phyloP scores from a whole-genome alignment of 2,888 invertebrate genomes.

The Lampropteryx suffumata region DNA sequence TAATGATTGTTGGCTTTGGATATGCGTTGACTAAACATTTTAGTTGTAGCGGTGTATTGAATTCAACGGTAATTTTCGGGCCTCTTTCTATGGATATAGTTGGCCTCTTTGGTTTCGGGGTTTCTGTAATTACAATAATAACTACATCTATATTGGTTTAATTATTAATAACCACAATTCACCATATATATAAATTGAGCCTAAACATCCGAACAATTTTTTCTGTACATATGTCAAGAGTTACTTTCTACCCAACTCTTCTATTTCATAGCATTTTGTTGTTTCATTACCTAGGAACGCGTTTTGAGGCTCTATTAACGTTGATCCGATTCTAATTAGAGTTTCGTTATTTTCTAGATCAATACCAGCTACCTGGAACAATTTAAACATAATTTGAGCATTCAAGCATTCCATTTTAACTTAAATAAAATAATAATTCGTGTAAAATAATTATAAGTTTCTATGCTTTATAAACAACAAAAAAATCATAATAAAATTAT shows the following conservation, averaged over 20 bases:
- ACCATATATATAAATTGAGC: too few relatives aligned
- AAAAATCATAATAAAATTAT: too few relatives aligned
- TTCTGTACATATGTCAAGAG: too few relatives aligned
- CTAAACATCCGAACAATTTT: too few relatives aligned
- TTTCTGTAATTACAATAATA: neutral
- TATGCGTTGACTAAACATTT: conserved; percentile 14
- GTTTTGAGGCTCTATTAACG: conserved; percentile 6
- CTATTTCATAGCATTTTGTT: too few relatives aligned
- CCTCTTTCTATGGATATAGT: conserved; percentile 2
- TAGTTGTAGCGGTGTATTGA: conserved; percentile 1
- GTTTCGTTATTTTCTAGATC: conserved; percentile 12
- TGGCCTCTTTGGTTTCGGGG: conserved; percentile 1
- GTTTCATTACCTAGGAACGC: conserved; percentile 3
- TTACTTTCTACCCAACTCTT: too few relatives aligned
- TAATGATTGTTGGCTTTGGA: conserved; percentile 11
- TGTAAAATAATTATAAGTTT: too few relatives aligned
- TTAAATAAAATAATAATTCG: too few relatives aligned
- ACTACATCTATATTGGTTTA: neutral
- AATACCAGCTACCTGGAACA: conserved; percentile 11
- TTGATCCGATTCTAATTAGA: conserved; percentile 3
- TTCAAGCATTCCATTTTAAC: too few relatives aligned
- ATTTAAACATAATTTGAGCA: neutral
- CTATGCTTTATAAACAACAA: too few relatives aligned
- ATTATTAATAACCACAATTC: too few relatives aligned
- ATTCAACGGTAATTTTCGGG: conserved; percentile 6